These are phyloP conservation scores for Drosophila limbata DNA, from an alignment of 2,888 invertebrate species.

Conservation along the genomic window DNA sequence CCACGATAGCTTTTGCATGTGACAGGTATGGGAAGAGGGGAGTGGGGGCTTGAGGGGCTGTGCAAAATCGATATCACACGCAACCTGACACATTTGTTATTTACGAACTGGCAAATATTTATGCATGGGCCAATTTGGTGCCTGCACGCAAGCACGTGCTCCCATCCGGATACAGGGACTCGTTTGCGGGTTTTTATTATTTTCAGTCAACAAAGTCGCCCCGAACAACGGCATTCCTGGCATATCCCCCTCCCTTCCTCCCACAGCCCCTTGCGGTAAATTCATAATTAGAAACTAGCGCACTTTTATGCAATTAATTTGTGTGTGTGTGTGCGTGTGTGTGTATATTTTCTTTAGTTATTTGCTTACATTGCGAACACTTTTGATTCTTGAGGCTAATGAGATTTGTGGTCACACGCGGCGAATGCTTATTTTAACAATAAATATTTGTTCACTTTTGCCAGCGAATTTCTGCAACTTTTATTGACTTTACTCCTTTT, in stretches of 20 bases:
- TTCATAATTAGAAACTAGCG: slow-evolving; percentile 44
- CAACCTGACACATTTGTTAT: slow-evolving; percentile 45
- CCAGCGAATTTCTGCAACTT: slow-evolving; percentile 12
- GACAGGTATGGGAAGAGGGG: background rate
- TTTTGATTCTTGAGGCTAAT: slow-evolving; percentile 5
- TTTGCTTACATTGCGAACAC: slow-evolving; percentile 60
- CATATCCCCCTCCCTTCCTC: background rate
- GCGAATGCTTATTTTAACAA: slow-evolving; percentile 41
- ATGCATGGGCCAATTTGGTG: slow-evolving; percentile 52
- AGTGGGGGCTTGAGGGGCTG: slow-evolving; percentile 7
- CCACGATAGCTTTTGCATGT: background rate
- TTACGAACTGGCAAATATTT: slow-evolving; percentile 63
- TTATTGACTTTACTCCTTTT: slow-evolving; percentile 9
- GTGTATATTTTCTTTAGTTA: slow-evolving; percentile 12
- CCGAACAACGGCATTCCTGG: slow-evolving; percentile 50
- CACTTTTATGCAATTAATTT: slow-evolving; percentile 25
- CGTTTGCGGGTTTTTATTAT: slow-evolving; percentile 68
- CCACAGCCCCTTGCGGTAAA: slow-evolving; percentile 20
- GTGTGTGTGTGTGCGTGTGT: background rate
- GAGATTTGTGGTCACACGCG: slow-evolving; percentile 30
- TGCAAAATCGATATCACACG: slow-evolving; percentile 69
- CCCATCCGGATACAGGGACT: slow-evolving; percentile 11
- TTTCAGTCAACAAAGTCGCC: slow-evolving; percentile 63
- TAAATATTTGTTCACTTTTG: slow-evolving; percentile 26
- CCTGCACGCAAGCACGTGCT: slow-evolving; percentile 74